A percentile compares a stretch with the other conserved stretches of the same genome.
These are phyloP conservation scores for Spialia ferax DNA, from an alignment of 2,888 invertebrate genomes.

Conservation along the genomic window DNA sequence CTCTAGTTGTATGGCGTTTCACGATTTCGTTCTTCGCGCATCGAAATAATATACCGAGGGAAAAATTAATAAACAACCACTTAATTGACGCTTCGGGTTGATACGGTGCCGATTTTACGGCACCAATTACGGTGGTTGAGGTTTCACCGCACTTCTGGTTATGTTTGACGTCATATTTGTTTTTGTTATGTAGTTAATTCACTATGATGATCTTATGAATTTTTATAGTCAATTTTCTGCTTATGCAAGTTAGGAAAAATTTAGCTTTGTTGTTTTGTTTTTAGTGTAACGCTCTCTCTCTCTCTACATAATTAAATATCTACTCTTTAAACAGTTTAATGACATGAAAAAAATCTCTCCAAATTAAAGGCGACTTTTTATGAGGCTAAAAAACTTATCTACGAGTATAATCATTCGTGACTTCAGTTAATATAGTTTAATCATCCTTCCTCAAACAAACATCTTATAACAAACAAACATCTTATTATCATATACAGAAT, in stretches of 20 bases:
- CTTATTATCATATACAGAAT: no score
- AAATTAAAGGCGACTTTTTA: no score
- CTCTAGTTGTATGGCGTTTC: slow-evolving; percentile 52
- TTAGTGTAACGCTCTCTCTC: no score
- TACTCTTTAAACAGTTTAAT: no score
- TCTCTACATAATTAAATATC: no score
- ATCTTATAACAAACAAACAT: no score
- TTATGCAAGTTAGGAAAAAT: background rate
- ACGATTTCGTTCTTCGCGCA: slow-evolving; percentile 49
- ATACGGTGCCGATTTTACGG: background rate
- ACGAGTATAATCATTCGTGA: no score
- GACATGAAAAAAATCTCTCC: no score
- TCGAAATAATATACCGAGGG: slow-evolving; percentile 62
- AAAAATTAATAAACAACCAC: slow-evolving; percentile 46
- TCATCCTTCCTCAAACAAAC: no score
- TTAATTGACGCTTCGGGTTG: slow-evolving; percentile 7
- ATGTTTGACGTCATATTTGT: no score
- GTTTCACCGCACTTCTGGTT: slow-evolving; percentile 6
- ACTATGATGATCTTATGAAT: background rate
- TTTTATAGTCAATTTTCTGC: background rate
- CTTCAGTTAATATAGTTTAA: no score
- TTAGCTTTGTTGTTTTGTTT: background rate
- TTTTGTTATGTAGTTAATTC: background rate
- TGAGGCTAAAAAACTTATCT: no score
- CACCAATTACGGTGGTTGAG: background rate